Percentiles rank a stretch among this genome's conserved stretches.
Evolutionary conservation across 1,140 invertebrate species (phyloP).

Genomic region (Coboldia fuscipes): DNA sequence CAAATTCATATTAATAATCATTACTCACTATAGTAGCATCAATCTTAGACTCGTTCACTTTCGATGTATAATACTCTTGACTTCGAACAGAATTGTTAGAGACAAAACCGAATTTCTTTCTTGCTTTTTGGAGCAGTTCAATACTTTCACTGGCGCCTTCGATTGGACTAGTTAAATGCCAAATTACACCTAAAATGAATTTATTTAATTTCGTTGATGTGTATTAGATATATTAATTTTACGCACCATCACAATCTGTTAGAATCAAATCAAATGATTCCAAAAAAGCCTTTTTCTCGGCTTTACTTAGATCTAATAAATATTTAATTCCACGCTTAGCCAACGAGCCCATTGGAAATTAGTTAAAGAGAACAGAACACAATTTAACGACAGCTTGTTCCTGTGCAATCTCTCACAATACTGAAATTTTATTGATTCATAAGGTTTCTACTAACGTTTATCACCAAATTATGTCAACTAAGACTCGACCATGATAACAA

Average conservation of each 20-base stretch:
- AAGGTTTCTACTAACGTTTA: too few relatives aligned
- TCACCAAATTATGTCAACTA: too few relatives aligned
- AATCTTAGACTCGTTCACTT: too few relatives aligned
- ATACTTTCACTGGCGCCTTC: slow-evolving; percentile 27
- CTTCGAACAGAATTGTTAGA: slow-evolving; percentile 42
- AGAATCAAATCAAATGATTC: slow-evolving; percentile 22
- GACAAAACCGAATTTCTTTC: slow-evolving; percentile 44
- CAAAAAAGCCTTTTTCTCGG: slow-evolving; percentile 16
- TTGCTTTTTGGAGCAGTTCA: slow-evolving; percentile 26
- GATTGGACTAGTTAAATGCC: slow-evolving; percentile 21
- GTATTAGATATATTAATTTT: slow-evolving; percentile 1
- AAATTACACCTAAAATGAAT: slow-evolving; percentile 34
- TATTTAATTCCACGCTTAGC: too few relatives aligned
- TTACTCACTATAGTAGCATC: too few relatives aligned
- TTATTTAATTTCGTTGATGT: not conserved
- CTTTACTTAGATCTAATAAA: slow-evolving; percentile 7
- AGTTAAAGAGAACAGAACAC: too few relatives aligned
- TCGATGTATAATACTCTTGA: slow-evolving; percentile 18
- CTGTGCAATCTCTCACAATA: too few relatives aligned
- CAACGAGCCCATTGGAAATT: too few relatives aligned
- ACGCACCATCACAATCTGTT: slow-evolving; percentile 23
- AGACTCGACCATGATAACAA: too few relatives aligned
- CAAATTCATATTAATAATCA: too few relatives aligned
- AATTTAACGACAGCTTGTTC: too few relatives aligned
- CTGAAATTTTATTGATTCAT: too few relatives aligned